These are phyloP conservation scores for Pantala flavescens DNA, from an alignment of 1,140 invertebrate genomes.

Conservation along the genomic window DNA sequence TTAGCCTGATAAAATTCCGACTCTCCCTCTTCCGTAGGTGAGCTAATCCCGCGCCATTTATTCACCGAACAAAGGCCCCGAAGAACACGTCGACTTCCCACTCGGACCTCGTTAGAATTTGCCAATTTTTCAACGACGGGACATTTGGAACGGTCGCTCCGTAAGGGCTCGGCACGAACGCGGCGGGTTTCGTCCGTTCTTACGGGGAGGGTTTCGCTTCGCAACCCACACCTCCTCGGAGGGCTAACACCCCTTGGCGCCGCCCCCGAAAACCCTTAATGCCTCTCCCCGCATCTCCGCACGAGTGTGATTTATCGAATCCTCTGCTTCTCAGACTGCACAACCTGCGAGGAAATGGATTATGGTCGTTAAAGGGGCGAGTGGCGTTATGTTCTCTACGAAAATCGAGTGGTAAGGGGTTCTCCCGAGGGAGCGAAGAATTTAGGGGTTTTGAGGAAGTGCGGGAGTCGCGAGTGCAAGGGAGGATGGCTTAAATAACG, in stretches of 20 bases:
- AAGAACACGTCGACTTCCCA: no score
- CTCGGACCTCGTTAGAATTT: no score
- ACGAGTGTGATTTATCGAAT: background rate
- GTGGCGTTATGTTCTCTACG: background rate
- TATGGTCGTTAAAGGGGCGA: background rate
- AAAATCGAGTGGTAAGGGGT: background rate
- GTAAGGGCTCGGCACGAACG: no score
- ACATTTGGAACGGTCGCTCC: no score
- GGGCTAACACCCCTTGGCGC: background rate
- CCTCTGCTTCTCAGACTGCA: background rate
- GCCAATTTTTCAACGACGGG: no score
- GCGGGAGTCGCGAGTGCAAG: background rate
- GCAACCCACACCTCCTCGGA: background rate
- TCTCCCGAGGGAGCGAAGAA: background rate
- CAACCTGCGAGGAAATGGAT: background rate
- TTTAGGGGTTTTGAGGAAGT: background rate
- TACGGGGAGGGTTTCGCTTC: background rate
- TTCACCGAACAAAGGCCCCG: no score
- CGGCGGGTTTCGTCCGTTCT: no score
- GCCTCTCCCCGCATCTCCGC: background rate
- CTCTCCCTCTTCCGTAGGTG: no score
- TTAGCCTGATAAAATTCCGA: no score
- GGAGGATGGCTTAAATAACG: background rate
- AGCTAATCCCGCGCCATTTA: no score
- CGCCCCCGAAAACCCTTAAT: background rate